Conservation (phyloP, 2,113 vertebrate genomes). For the Bambusicola thoracicus region DNA sequence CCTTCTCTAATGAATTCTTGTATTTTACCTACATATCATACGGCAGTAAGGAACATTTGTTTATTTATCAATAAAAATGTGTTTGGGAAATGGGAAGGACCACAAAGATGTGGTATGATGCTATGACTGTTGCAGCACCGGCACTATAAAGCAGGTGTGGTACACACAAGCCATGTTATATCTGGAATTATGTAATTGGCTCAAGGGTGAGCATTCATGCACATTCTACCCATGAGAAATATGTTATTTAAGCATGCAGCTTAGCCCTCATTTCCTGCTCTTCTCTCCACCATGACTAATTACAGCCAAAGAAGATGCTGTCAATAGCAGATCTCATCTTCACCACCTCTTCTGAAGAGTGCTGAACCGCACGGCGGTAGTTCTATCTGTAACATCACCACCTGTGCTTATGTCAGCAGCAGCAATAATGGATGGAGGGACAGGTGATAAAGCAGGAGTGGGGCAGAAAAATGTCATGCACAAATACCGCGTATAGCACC, state of each 20-base stretch:
- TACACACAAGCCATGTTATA: not conserved
- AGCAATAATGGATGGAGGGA: not conserved
- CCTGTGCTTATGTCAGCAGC: not conserved
- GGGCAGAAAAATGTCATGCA: not conserved
- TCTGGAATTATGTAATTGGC: conserved; percentile 65
- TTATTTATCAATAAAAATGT: conserved; percentile 43
- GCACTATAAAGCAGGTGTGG: conserved; percentile 35
- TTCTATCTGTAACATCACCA: not conserved
- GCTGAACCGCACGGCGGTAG: not conserved
- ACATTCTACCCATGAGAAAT: conserved; percentile 43
- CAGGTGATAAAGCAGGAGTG: not conserved
- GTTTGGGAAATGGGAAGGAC: not conserved
- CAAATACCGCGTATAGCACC: not conserved
- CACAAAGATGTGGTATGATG: not conserved
- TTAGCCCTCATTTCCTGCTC: conserved; percentile 19
- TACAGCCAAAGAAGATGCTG: not conserved
- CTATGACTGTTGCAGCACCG: not conserved
- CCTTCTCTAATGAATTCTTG: conserved; percentile 33
- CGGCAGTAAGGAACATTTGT: not conserved
- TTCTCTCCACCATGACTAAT: conserved; percentile 34
- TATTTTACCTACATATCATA: conserved; percentile 14
- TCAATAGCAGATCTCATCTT: not conserved
- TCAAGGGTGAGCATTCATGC: conserved; percentile 54
- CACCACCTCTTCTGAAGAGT: not conserved
- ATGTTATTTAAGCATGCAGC: conserved; percentile 42